phyloP scores from a whole-genome alignment of 2,888 invertebrate genomes.

The Oligia fasciuncula region DNA sequence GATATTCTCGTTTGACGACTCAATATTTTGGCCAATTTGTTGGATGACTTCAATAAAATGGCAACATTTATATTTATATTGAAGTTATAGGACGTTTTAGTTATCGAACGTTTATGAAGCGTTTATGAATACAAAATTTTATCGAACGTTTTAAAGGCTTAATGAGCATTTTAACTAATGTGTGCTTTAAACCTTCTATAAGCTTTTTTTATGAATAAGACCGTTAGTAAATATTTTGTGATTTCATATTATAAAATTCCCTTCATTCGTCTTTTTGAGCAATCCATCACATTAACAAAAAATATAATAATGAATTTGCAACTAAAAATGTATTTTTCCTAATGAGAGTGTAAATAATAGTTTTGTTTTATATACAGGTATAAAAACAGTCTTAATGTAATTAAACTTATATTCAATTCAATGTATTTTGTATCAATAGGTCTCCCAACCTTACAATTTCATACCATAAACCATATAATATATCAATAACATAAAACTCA shows the following conservation, averaged over 20 bases:
- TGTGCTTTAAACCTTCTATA: too few relatives aligned
- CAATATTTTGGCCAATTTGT: too few relatives aligned
- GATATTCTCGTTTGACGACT: too few relatives aligned
- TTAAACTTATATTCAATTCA: conserved; percentile 46
- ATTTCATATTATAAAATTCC: conserved; percentile 17
- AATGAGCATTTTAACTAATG: too few relatives aligned
- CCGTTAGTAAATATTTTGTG: conserved; percentile 21
- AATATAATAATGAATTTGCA: conserved; percentile 34
- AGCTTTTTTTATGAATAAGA: too few relatives aligned
- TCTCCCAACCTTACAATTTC: conserved; percentile 4
- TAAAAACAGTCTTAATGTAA: conserved; percentile 29
- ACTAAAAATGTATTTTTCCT: conserved; percentile 11
- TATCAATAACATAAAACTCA: background rate
- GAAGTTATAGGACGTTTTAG: too few relatives aligned
- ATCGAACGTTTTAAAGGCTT: too few relatives aligned
- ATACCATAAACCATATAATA: background rate
- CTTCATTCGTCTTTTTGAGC: conserved; percentile 25
- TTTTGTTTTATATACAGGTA: conserved; percentile 21
- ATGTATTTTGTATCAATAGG: conserved; percentile 36
- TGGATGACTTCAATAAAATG: too few relatives aligned
- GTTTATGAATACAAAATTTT: too few relatives aligned
- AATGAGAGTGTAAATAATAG: conserved; percentile 19
- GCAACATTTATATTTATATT: too few relatives aligned
- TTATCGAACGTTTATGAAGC: too few relatives aligned
- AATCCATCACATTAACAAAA: conserved; percentile 4